Evolutionary conservation across 2,888 invertebrate genomes (phyloP).

Genomic region (Hydroisotoma schaefferi): DNA sequence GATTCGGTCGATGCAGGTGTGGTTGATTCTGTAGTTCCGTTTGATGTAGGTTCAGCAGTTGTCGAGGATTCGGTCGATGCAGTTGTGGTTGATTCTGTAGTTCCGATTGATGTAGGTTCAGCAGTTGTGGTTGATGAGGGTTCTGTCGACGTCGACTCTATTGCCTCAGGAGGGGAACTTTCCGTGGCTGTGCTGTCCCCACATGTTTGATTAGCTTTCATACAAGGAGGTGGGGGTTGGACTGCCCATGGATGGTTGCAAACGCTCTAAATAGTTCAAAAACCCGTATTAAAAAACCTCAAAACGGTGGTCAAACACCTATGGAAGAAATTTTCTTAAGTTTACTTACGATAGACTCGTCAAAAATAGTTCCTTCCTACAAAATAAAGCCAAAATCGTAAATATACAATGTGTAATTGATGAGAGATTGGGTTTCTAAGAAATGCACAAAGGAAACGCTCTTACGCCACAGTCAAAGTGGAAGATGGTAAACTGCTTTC

Average conservation of each 20-base stretch:
- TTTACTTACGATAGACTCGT: constrained; percentile 30
- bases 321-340: neutral
- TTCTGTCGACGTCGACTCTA: neutral
- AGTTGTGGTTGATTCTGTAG: constrained; percentile 9
- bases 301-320: neutral
- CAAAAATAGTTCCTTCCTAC: constrained; percentile 44
- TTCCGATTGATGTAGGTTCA: neutral
- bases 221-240: constrained; percentile 13
- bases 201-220: neutral
- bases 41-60: neutral
- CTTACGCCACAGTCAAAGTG: constrained; percentile 43
- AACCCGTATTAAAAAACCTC: neutral
- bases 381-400: constrained; percentile 22
- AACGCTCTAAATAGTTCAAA: constrained; percentile 12
- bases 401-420: neutral
- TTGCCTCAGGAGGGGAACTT: neutral
- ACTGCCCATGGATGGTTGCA: constrained; percentile 35
- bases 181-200: too few relatives aligned
- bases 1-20: constrained; percentile 7
- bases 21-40: neutral
- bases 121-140: neutral
- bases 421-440: neutral
- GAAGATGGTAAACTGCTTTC: constrained; percentile 38
- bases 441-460: neutral
- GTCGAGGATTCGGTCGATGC: neutral